Percentiles rank a stretch among this genome's conserved stretches.
Conservation (phyloP, 2,888 invertebrate genomes). For the Meandrusa payeni region DNA sequence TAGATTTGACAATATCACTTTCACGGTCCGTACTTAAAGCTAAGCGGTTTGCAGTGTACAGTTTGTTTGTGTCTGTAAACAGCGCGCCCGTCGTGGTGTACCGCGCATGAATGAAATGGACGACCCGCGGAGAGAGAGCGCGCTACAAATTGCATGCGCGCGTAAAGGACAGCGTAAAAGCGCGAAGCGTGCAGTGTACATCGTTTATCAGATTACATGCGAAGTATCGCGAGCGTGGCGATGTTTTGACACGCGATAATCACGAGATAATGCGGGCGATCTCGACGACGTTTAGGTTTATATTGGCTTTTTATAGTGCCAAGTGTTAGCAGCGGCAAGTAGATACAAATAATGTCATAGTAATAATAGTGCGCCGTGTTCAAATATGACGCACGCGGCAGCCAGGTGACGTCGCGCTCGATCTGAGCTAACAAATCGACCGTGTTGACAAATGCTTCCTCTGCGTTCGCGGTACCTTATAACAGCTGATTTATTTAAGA, state of each 20-base stretch:
- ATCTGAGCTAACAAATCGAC: slow-evolving; percentile 34
- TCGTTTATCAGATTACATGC: slow-evolving; percentile 82
- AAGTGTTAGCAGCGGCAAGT: slow-evolving; percentile 54
- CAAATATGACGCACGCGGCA: slow-evolving; percentile 50
- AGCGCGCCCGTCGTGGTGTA: slow-evolving; percentile 74
- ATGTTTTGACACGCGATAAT: slow-evolving; percentile 82
- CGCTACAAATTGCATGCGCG: slow-evolving; percentile 34
- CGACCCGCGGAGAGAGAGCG: slow-evolving; percentile 59
- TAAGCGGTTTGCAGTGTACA: slow-evolving; percentile 79
- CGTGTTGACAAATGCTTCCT: slow-evolving; percentile 37
- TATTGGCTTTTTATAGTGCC: slow-evolving; percentile 74
- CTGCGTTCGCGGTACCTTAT: slow-evolving; percentile 28
- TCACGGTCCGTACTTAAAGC: slow-evolving; percentile 80
- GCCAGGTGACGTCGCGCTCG: slow-evolving; percentile 46
- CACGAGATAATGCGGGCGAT: slow-evolving; percentile 80
- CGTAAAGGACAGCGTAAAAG: slow-evolving; percentile 52
- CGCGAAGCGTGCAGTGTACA: slow-evolving; percentile 78
- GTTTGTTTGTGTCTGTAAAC: slow-evolving; percentile 82
- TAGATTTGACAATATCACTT: slow-evolving; percentile 78
- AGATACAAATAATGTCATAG: slow-evolving; percentile 57
- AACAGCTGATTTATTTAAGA: slow-evolving; percentile 30
- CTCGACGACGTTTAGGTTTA: slow-evolving; percentile 77
- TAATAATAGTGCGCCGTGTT: slow-evolving; percentile 51
- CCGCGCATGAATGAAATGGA: slow-evolving; percentile 81
- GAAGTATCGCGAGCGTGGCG: slow-evolving; percentile 81